Conservation (phyloP, 1,140 invertebrate species). For the Aradophagus sp. region DNA sequence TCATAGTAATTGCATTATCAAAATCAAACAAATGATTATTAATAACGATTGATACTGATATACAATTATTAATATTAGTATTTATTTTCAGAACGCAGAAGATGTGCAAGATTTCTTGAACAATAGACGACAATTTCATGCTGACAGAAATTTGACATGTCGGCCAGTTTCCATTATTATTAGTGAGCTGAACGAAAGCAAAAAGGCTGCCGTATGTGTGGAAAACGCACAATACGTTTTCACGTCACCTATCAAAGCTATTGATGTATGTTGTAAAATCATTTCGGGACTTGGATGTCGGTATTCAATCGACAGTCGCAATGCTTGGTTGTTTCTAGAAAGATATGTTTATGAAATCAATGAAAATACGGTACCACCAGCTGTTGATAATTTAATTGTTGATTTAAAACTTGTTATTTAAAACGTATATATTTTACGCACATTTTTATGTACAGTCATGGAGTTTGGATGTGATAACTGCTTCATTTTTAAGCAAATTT, state of each 20-base stretch:
- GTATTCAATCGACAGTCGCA: conserved; percentile 5
- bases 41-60: too few species aligned
- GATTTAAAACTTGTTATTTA: neutral
- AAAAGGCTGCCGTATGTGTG: neutral
- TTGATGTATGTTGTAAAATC: neutral
- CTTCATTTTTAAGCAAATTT: neutral
- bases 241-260: neutral
- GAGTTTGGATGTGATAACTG: too few species aligned
- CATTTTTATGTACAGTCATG: too few species aligned
- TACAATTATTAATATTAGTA: too few species aligned
- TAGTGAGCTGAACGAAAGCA: neutral
- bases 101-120: conserved; percentile 11
- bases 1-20: too few species aligned
- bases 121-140: conserved; percentile 28
- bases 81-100: neutral
- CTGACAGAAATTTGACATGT: conserved; percentile 42
- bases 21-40: too few species aligned
- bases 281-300: neutral
- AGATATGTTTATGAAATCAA: conserved; percentile 12
- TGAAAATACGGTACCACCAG: neutral
- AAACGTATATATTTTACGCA: neutral
- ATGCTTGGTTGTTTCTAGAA: conserved; percentile 29
- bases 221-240: neutral
- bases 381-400: neutral
- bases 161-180: conserved; percentile 5